phyloP scores from a whole-genome alignment of 2,113 vertebrate species.

The Saiga tatarica region DNA sequence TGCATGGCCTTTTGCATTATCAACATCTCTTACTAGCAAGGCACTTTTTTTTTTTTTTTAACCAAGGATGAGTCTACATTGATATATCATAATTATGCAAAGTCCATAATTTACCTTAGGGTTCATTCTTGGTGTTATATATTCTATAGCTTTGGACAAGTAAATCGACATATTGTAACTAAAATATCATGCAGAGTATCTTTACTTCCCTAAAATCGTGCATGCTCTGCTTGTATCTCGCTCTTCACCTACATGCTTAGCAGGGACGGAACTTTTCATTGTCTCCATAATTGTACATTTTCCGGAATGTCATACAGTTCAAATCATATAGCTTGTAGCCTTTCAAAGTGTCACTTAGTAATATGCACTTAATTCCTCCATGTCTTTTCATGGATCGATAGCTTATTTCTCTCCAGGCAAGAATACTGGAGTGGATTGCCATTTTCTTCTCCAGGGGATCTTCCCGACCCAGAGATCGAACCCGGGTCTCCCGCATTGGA shows the following conservation, averaged over 20 bases:
- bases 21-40: neutral
- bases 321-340: neutral
- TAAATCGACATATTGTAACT: neutral
- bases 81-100: neutral
- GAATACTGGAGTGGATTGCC: too few species aligned
- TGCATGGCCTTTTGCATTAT: neutral
- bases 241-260: neutral
- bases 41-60: neutral
- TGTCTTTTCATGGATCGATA: neutral
- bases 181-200: neutral
- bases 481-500: too few species aligned
- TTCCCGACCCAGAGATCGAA: too few species aligned
- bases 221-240: neutral
- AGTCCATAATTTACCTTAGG: neutral
- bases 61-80: neutral
- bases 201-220: neutral
- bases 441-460: too few species aligned
- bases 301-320: neutral
- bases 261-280: neutral
- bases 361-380: neutral
- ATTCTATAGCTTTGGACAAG: neutral
- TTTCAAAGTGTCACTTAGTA: neutral
- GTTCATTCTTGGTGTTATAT: neutral
- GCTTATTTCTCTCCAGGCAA: neutral
- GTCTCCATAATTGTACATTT: neutral